Percentiles rank a stretch among this genome's conserved stretches.
Conservation (phyloP, 2,113 vertebrate species). For the Glaucidium brasilianum region DNA sequence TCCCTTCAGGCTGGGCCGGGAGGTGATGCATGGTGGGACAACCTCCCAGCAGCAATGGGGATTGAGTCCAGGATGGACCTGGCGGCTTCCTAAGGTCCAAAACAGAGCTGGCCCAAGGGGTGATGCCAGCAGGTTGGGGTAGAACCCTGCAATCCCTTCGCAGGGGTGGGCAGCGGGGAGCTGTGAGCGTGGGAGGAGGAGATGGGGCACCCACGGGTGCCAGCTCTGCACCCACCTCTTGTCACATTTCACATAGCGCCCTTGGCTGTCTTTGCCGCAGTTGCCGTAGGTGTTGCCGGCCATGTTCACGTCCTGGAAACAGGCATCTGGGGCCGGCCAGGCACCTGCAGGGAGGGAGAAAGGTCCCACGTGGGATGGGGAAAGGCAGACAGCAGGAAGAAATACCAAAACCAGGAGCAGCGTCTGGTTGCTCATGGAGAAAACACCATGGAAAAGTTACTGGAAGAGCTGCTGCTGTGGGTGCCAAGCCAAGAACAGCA, state of each 20-base stretch:
- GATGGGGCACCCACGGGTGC: background rate
- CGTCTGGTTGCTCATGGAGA: background rate
- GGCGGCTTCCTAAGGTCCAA: background rate
- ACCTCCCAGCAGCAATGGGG: background rate
- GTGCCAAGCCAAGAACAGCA: background rate
- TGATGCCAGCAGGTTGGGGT: background rate
- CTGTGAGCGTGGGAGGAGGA: background rate
- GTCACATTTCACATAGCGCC: slow-evolving; percentile 82
- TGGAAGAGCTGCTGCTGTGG: background rate
- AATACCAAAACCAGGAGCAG: accelerated
- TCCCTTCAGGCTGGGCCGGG: background rate
- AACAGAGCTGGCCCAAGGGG: accelerated
- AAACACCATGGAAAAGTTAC: accelerated
- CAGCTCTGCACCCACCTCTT: slow-evolving; percentile 72
- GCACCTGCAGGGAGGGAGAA: slow-evolving; percentile 74
- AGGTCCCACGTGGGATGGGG: accelerated
- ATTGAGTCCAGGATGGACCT: background rate
- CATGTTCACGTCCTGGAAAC: slow-evolving; percentile 89
- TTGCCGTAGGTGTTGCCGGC: slow-evolving; percentile 88
- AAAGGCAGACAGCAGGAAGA: background rate
- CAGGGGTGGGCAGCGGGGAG: background rate
- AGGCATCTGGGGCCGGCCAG: slow-evolving; percentile 84
- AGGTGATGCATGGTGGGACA: background rate
- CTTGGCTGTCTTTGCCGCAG: slow-evolving; percentile 84
- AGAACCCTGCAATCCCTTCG: background rate